A percentile compares a stretch with the other conserved stretches of the same genome.
These are phyloP conservation scores for Pocota personata DNA, from an alignment of 2,888 invertebrate genomes.

Conservation along the genomic window DNA sequence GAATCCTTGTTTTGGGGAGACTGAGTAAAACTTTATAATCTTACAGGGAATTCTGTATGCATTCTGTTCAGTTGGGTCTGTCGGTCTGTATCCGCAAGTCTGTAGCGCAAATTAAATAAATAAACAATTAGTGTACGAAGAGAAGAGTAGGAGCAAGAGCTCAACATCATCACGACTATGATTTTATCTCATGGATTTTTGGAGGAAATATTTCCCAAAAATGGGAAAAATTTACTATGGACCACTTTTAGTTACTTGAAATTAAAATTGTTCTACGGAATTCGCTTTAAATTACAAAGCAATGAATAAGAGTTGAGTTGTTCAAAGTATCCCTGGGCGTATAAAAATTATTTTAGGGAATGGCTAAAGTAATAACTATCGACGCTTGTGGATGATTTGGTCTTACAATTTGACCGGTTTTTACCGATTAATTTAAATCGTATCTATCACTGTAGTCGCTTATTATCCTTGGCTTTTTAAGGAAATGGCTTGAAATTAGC, in stretches of 20 bases:
- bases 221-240: neutral
- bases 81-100: slow-evolving; percentile 13
- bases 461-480: too few relatives aligned
- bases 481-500: too few relatives aligned
- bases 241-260: neutral
- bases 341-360: neutral
- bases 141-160: neutral
- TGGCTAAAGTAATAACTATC: neutral
- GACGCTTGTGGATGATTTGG: too few relatives aligned
- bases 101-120: slow-evolving; percentile 47
- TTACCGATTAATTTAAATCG: too few relatives aligned
- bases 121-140: slow-evolving; percentile 41
- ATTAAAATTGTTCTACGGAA: slow-evolving; percentile 17
- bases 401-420: too few relatives aligned
- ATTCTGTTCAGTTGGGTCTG: neutral
- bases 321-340: neutral
- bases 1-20: neutral
- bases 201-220: slow-evolving; percentile 3
- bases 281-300: slow-evolving; percentile 17
- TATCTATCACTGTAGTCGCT: too few relatives aligned
- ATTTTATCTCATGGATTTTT: neutral
- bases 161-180: slow-evolving; percentile 12
- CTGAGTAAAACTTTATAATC: slow-evolving; percentile 36
- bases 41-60: neutral
- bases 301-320: neutral